Conservation (phyloP, 1,140 invertebrate genomes). For the Anoplolepis gracilipes region DNA sequence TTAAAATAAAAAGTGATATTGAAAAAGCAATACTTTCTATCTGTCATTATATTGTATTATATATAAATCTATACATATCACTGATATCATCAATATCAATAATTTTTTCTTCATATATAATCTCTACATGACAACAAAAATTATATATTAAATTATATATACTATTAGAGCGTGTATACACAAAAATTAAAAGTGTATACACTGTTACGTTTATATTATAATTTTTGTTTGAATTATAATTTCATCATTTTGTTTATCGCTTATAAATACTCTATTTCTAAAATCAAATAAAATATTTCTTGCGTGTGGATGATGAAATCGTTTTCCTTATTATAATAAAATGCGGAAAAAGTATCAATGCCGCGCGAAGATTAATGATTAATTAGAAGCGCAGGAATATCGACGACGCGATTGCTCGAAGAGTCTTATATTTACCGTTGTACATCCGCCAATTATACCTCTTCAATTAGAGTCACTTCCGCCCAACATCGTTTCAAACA, state of each 20-base stretch:
- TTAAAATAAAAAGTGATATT: conserved; percentile 13
- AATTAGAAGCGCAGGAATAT: conserved; percentile 38
- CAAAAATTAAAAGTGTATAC: too few relatives aligned
- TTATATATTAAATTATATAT: neutral
- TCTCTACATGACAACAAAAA: neutral
- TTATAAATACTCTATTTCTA: neutral
- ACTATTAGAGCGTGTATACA: neutral
- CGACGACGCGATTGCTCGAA: conserved; percentile 17
- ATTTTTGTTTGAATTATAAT: neutral
- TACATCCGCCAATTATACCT: conserved; percentile 41
- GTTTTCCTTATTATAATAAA: conserved; percentile 1
- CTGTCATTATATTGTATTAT: neutral
- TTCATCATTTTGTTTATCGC: conserved; percentile 8
- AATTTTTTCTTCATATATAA: neutral
- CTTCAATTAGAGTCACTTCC: conserved; percentile 44
- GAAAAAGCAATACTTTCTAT: neutral
- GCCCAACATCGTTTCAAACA: conserved; percentile 32
- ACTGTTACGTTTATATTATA: too few relatives aligned
- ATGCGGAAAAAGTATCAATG: conserved; percentile 4
- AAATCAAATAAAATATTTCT: conserved; percentile 8
- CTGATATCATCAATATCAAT: neutral
- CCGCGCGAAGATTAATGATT: conserved; percentile 26
- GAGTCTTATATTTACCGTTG: conserved; percentile 33
- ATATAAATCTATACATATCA: neutral
- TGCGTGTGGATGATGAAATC: neutral